Base-by-base conservation (phyloP, 2,113 vertebrate species). In the Laterallus jamaicensis region DNA sequence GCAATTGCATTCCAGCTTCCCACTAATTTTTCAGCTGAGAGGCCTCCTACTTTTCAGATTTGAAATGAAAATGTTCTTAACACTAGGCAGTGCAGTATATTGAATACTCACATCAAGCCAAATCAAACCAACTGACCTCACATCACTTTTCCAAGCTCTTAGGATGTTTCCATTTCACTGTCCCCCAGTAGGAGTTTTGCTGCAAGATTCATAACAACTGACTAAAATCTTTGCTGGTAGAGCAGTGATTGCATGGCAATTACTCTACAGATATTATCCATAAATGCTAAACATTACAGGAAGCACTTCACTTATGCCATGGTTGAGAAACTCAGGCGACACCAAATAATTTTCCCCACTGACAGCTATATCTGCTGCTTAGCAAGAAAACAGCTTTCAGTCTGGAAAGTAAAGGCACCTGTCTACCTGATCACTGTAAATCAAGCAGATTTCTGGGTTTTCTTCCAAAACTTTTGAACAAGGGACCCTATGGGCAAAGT, bases 231-330 rank as follows among this genome's bases (percentile, higher is more conserved):
- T 93, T 87, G 93, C 69, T 90, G 95, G 85, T 67, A 66, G 69
- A 96, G 86, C 82, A 55, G 42, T 54, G 90, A 95, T 85, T 94
- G 80, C 86, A 77, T 12, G 6, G 82, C 94, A 96, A 92, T 97
- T 97, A 95, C 92, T 95, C 74, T 77, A 86, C 92, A 85, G 93
- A 94, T 94, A 73, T 86, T 96, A 90, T 90, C 70, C 50, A 89
- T 86, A 97, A 97, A 94, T 73, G 71, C 55, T 95, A 92, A 73
- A 37, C 81, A 88, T 95, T 83, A 96, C 93, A 97, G 92, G 71
- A 79, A 95, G 39, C 52, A 88, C 80, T 96, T 95, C 71, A 69
- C 70, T 92, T 90, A 63, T 17, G 66, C 69, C 80, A 90, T 92
- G 70, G 82, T 92, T 92, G 84, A 96, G 56, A 87, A 92, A 86